Conservation (phyloP, 2,797 vertebrate genomes). For the Nannoperca obscura region DNA sequence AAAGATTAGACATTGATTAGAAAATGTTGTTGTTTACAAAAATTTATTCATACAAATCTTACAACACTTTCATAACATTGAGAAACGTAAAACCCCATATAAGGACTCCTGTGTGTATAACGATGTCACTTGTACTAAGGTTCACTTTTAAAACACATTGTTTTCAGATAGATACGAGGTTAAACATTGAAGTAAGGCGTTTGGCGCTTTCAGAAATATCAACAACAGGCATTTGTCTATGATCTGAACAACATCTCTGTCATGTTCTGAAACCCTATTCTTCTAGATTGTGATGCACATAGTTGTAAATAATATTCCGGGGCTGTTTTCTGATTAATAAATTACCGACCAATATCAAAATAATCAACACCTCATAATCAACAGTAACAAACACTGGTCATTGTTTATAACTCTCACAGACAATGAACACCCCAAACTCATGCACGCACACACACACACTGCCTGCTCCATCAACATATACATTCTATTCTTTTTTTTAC, state of each 20-base stretch:
- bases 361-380: slow-evolving; percentile 77
- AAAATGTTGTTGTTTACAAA: slow-evolving; percentile 97
- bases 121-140: slow-evolving; percentile 85
- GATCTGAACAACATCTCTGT: slow-evolving; percentile 85
- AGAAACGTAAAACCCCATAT: slow-evolving; percentile 91
- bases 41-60: slow-evolving; percentile 99
- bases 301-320: slow-evolving; percentile 59
- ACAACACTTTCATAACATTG: slow-evolving; percentile 98
- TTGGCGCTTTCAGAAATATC: slow-evolving; percentile 92
- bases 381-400: slow-evolving; percentile 80
- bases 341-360: slow-evolving; percentile 77
- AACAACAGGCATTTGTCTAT: slow-evolving; percentile 88
- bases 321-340: slow-evolving; percentile 68
- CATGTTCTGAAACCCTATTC: slow-evolving; percentile 86
- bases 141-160: slow-evolving; percentile 87
- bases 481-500: slow-evolving; percentile 74
- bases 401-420: slow-evolving; percentile 80
- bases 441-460: slow-evolving; percentile 73
- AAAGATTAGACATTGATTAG: slow-evolving; percentile 94
- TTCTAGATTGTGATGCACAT: slow-evolving; percentile 74
- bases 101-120: slow-evolving; percentile 92
- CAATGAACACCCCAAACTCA: slow-evolving; percentile 81
- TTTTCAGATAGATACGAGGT: slow-evolving; percentile 84
- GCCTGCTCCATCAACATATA: slow-evolving; percentile 77
- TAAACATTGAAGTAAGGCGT: slow-evolving; percentile 95